These are phyloP conservation scores for Crotalus horridus DNA, from an alignment of 2,113 vertebrate genomes.

Conservation along the genomic window DNA sequence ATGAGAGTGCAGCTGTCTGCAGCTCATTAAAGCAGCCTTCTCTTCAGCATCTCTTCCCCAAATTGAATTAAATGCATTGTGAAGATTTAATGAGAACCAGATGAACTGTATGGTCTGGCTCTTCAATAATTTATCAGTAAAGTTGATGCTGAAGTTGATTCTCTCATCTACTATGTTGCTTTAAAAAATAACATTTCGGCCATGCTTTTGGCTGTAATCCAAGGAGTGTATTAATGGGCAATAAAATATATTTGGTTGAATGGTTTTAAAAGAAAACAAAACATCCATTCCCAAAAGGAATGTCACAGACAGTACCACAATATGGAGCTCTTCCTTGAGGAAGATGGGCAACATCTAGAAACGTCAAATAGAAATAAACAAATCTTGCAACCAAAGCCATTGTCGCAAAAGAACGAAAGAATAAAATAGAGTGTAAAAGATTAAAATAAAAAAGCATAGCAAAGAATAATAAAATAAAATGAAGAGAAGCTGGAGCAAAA, in stretches of 20 bases:
- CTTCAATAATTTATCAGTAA: neutral
- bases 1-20: neutral
- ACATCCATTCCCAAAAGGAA: neutral
- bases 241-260: neutral
- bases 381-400: neutral
- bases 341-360: neutral
- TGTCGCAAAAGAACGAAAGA: neutral
- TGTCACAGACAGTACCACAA: neutral
- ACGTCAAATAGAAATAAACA: neutral
- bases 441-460: neutral
- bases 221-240: neutral
- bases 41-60: neutral
- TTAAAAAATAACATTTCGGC: neutral
- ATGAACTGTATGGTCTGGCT: neutral
- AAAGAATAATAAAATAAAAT: neutral
- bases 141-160: neutral
- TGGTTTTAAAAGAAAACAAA: neutral
- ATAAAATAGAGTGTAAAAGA: too few species aligned
- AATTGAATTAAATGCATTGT: neutral
- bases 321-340: neutral
- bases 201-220: neutral
- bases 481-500: neutral
- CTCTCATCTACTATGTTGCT: neutral
- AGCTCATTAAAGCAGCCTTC: neutral
- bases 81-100: neutral